These are phyloP conservation scores for Eutolmus rufibarbis DNA, from an alignment of 2,888 invertebrate genomes.

Conservation along the genomic window DNA sequence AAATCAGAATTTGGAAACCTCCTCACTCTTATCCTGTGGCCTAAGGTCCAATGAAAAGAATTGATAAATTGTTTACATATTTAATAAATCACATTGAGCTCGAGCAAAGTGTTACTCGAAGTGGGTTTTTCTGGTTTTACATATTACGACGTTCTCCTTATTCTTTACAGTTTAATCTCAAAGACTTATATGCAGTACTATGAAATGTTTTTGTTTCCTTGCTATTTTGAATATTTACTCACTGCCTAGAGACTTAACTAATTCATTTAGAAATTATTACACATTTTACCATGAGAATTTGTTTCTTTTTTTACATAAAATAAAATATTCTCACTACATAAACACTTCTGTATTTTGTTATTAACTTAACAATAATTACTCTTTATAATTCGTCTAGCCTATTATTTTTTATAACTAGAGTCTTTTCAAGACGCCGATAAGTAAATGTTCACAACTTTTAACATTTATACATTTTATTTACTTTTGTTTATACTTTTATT, in stretches of 20 bases:
- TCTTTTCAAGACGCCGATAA: not conserved
- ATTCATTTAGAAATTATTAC: conserved; percentile 47
- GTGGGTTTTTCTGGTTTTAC: not conserved
- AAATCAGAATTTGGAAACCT: not conserved
- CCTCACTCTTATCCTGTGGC: not conserved
- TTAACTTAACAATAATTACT: not conserved
- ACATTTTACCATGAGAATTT: conserved; percentile 38
- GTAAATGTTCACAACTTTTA: not conserved
- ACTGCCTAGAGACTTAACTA: conserved; percentile 14
- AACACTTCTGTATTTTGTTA: not conserved
- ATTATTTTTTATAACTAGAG: not conserved
- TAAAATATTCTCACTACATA: not conserved
- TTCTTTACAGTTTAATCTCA: not conserved
- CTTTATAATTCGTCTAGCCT: not conserved
- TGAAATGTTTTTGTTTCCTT: not conserved
- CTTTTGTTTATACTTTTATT: not conserved
- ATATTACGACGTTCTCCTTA: not conserved
- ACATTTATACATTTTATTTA: not conserved
- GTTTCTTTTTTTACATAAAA: not conserved
- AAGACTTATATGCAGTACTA: not conserved
- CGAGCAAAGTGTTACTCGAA: not conserved
- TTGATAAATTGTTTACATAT: not conserved
- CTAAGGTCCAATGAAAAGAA: not conserved
- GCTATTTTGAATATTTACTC: not conserved
- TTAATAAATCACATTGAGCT: not conserved